Percentiles rank a stretch among this genome's conserved stretches.
Conservation (phyloP, 2,888 invertebrate genomes). For the Epicampocera succincta region DNA sequence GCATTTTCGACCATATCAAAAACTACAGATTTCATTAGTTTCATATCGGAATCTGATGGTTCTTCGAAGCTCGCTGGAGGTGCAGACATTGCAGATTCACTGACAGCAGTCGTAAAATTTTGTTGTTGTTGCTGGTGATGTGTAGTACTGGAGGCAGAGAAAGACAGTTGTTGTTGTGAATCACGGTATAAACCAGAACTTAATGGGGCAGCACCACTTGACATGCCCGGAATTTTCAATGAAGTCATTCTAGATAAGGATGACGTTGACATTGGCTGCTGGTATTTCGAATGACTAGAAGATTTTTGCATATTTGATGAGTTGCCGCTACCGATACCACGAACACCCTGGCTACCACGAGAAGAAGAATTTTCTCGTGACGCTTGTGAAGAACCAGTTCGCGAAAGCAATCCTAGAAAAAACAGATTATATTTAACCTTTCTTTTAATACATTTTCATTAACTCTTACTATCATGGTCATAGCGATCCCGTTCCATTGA, state of each 20-base stretch:
- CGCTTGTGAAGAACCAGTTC: conserved; percentile 84
- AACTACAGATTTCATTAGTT: conserved; percentile 74
- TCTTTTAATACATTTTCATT: background rate
- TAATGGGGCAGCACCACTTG: conserved; percentile 11
- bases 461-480: conserved; percentile 72
- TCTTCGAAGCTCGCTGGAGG: conserved; percentile 75
- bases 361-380: conserved; percentile 82
- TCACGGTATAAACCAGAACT: conserved; percentile 46
- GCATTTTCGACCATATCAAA: conserved; percentile 77
- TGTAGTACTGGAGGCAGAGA: conserved; percentile 17
- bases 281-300: conserved; percentile 80
- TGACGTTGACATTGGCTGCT: conserved; percentile 76
- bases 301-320: conserved; percentile 78
- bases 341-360: conserved; percentile 74
- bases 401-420: conserved; percentile 81
- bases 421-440: background rate
- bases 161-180: conserved; percentile 26
- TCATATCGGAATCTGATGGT: conserved; percentile 72
- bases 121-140: conserved; percentile 39
- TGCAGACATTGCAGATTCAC: conserved; percentile 64
- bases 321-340: conserved; percentile 75
- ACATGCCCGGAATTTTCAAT: conserved; percentile 72
- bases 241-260: conserved; percentile 72
- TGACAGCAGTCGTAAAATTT: conserved; percentile 28
- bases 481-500: conserved; percentile 80